These are phyloP conservation scores for Microplitis deprimator DNA, from an alignment of 2,888 invertebrate species.

Conservation along the genomic window DNA sequence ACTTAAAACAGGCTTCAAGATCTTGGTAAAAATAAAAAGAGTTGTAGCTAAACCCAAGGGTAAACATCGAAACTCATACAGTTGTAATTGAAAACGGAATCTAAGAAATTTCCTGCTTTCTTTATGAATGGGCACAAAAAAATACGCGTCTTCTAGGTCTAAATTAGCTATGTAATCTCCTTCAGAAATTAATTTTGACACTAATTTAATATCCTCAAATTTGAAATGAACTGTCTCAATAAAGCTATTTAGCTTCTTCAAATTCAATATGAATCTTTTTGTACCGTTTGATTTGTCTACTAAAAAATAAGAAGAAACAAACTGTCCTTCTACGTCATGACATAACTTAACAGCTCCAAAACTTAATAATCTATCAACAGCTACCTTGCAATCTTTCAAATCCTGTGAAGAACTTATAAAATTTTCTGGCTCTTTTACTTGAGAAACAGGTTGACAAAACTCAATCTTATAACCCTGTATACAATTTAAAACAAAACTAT, in stretches of 20 bases:
- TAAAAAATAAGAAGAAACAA: not conserved
- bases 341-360: not conserved
- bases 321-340: not conserved
- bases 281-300: not conserved
- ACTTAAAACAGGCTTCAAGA: conserved; percentile 37
- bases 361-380: conserved; percentile 25
- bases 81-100: not conserved
- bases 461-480: conserved; percentile 29
- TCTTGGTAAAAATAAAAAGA: conserved; percentile 39
- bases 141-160: not conserved
- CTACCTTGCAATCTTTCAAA: conserved; percentile 29
- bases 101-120: not conserved
- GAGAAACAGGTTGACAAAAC: not conserved
- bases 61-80: not conserved
- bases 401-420: not conserved
- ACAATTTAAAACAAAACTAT: conserved; percentile 42
- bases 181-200: not conserved
- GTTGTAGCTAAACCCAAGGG: conserved; percentile 10
- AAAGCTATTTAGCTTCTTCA: not conserved
- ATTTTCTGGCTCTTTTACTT: not conserved
- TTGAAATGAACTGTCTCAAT: not conserved
- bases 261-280: not conserved
- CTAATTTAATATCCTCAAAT: not conserved
- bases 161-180: not conserved
- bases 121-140: not conserved